These are phyloP conservation scores for Torymus tubicola DNA, from an alignment of 2,888 invertebrate species.

Conservation along the genomic window DNA sequence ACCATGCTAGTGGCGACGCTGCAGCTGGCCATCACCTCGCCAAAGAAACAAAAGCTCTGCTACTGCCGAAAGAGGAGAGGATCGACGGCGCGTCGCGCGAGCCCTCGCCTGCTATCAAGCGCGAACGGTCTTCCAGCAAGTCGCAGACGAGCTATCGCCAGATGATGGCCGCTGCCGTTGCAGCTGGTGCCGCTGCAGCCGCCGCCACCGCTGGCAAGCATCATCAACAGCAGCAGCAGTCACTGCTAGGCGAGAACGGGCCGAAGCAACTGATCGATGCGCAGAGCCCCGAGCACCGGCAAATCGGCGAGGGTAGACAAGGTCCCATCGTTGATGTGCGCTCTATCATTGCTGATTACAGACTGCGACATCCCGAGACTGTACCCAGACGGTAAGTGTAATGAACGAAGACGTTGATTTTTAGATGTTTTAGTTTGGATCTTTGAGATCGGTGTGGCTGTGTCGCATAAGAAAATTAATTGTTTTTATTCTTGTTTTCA, in stretches of 20 bases:
- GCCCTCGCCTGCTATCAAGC: constrained; percentile 61
- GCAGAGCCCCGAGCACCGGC: constrained; percentile 78
- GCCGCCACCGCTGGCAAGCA: background rate
- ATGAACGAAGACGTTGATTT: too few relatives aligned
- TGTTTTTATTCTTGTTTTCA: constrained; percentile 57
- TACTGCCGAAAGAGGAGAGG: constrained; percentile 62
- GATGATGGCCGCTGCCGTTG: too few relatives aligned
- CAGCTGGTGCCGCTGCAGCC: too few relatives aligned
- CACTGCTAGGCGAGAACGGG: constrained; percentile 59
- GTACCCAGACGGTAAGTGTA: constrained; percentile 80
- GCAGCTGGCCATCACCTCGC: constrained; percentile 31
- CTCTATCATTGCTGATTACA: constrained; percentile 88
- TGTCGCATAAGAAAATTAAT: background rate
- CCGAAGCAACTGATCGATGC: constrained; percentile 61
- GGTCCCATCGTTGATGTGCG: constrained; percentile 89
- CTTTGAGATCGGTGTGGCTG: too few relatives aligned
- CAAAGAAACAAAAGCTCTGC: constrained; percentile 56
- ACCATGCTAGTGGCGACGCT: constrained; percentile 45
- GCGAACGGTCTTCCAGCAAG: constrained; percentile 67
- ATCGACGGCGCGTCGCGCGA: constrained; percentile 60
- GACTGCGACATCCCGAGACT: constrained; percentile 86
- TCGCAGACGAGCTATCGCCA: constrained; percentile 58
- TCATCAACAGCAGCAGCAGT: background rate
- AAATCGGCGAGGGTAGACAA: constrained; percentile 83
- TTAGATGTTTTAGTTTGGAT: too few relatives aligned